Base-by-base conservation (phyloP, 2,888 invertebrate species). In the Ectemnius lituratus region DNA sequence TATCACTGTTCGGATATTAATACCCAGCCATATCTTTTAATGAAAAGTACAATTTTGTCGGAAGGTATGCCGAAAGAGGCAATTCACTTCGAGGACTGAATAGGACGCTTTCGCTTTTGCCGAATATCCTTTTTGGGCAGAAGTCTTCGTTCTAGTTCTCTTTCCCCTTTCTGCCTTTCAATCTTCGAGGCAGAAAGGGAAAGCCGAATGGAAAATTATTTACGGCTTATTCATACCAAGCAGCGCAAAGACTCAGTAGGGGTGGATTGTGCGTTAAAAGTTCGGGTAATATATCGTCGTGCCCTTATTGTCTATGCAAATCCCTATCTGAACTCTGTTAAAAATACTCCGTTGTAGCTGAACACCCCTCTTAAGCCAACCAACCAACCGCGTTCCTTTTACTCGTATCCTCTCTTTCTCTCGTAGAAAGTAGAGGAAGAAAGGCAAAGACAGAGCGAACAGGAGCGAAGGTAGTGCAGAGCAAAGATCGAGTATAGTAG, bases 241-340 rank as follows among this genome's bases (percentile, higher is more conserved):
- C 70, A 67, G 27, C 64, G 14, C 52, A 14, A 13, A 63, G 64
- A 62, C 70, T 73, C 47, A 62, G 63, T 16, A 57, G 63, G 75
- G 67, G 59, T 52, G 68, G 62, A 61, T 75, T 75, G 70, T 69
- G 73, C 82, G 84, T 85, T 85, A 85, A 87, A 88, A 88, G 84
- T 88, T 86, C 80, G 75, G 68, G 82, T 82, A 83, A 88, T 87
- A 88, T 84, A 87, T 86, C 81, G 83, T 78, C 65, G 62, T 70
- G 74, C 69, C 77, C 84, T 87, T 85, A 86, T 88, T 86, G 84
- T 83, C 83, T 82, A 88, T 88, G 88, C 87, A 88, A 88, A 88
- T 88, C 88, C 86, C 85, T 81, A 84, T 81, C 84, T 83, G 79
- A 82, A 86, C 83, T 86, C 86, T 79, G 82, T 85, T 86, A 85